These are phyloP conservation scores for Lasioglossum figueresi DNA, from an alignment of 2,888 invertebrate species.

Conservation along the genomic window DNA sequence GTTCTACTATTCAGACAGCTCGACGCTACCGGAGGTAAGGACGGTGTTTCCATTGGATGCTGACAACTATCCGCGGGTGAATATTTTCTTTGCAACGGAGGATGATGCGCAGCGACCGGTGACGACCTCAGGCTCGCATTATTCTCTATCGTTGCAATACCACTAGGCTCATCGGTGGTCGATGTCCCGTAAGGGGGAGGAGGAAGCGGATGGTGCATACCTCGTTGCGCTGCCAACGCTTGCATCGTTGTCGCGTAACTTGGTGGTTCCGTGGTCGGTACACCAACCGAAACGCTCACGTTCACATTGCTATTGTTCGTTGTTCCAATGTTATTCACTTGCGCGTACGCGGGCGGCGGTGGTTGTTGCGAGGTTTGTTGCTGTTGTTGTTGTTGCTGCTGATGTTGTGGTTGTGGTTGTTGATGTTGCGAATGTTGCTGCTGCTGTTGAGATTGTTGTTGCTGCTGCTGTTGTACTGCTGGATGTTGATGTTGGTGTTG, in stretches of 20 bases:
- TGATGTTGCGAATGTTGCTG: slow-evolving; percentile 84
- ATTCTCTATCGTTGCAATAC: slow-evolving; percentile 84
- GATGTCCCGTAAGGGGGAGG: slow-evolving; percentile 88
- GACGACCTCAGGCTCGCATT: slow-evolving; percentile 84
- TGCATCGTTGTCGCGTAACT: slow-evolving; percentile 96
- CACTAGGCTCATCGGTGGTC: slow-evolving; percentile 80
- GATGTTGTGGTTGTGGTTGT: slow-evolving; percentile 85
- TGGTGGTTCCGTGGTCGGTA: slow-evolving; percentile 94
- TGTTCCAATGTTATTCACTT: slow-evolving; percentile 85
- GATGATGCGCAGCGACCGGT: slow-evolving; percentile 85
- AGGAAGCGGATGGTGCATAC: slow-evolving; percentile 87
- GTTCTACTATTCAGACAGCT: slow-evolving; percentile 86
- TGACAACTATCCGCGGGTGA: slow-evolving; percentile 84
- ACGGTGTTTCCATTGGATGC: slow-evolving; percentile 83
- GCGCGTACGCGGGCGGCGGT: slow-evolving; percentile 85
- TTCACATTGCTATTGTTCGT: slow-evolving; percentile 80
- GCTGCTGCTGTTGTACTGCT: slow-evolving; percentile 84
- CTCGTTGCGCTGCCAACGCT: slow-evolving; percentile 89
- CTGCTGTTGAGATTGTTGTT: slow-evolving; percentile 91
- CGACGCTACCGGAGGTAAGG: slow-evolving; percentile 86
- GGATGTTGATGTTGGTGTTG: slow-evolving; percentile 84
- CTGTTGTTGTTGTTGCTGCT: slow-evolving; percentile 88
- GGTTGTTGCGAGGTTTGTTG: slow-evolving; percentile 79
- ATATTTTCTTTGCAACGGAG: slow-evolving; percentile 89
- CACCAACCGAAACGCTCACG: slow-evolving; percentile 82